phyloP scores from a whole-genome alignment of 1,140 invertebrate genomes.

The Pachypeltis micranthus region DNA sequence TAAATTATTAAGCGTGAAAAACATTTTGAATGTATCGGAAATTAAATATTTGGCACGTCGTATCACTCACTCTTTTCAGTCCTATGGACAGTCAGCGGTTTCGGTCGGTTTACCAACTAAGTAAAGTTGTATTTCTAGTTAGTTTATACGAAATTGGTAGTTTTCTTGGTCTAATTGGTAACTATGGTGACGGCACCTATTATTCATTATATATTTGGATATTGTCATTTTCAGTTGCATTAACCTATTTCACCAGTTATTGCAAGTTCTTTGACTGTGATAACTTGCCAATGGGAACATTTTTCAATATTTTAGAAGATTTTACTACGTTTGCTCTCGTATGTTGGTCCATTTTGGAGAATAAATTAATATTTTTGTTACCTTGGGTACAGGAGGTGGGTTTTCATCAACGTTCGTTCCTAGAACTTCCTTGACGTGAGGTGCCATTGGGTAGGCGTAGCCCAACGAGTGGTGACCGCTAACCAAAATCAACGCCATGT shows the following conservation, averaged over 20 bases:
- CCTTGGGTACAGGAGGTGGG: no score
- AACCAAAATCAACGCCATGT: constrained; percentile 23
- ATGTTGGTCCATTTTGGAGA: no score
- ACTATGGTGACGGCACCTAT: neutral
- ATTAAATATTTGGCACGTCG: neutral
- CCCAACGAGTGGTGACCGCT: constrained; percentile 33
- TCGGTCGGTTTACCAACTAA: no score
- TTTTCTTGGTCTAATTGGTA: neutral
- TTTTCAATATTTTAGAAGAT: no score
- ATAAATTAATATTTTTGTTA: no score
- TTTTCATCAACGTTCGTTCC: constrained; percentile 27
- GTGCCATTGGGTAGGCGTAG: constrained; percentile 26
- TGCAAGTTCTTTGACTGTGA: neutral
- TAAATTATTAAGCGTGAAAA: neutral
- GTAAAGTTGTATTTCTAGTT: neutral
- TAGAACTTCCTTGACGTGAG: constrained; percentile 31
- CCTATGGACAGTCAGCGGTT: no score
- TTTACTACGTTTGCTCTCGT: no score
- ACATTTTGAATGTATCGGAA: neutral
- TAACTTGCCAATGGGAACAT: no score
- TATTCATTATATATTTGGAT: neutral
- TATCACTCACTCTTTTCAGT: no score
- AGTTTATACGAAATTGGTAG: neutral
- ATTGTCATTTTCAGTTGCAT: neutral
- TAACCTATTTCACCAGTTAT: neutral